phyloP scores from a whole-genome alignment of 2,113 vertebrate genomes.

The Leucoraja erinaceus region DNA sequence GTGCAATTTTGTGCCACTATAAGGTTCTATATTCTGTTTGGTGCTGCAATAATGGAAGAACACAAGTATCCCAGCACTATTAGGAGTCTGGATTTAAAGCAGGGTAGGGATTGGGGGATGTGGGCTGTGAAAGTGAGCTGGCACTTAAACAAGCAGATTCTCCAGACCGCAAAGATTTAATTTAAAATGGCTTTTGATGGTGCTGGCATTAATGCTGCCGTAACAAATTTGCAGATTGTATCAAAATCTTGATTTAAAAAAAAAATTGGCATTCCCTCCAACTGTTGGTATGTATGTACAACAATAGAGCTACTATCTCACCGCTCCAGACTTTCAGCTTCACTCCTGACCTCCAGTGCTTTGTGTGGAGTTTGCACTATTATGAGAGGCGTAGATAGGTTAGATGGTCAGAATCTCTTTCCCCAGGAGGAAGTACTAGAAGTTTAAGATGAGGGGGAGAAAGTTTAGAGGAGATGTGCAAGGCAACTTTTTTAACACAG shows the following conservation, averaged over 20 bases:
- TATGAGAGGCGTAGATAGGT: too few species aligned
- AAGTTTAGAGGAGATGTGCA: too few species aligned
- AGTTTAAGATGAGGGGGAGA: too few species aligned
- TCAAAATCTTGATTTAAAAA: not conserved
- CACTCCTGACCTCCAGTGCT: too few species aligned
- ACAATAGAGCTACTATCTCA: too few species aligned
- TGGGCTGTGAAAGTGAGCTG: not conserved
- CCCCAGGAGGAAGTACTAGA: too few species aligned
- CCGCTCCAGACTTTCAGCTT: too few species aligned
- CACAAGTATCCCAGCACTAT: not conserved
- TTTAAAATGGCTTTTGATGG: not conserved
- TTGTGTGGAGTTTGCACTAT: too few species aligned
- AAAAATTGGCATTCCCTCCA: not conserved
- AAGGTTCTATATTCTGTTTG: conserved; percentile 15
- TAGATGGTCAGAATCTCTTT: too few species aligned
- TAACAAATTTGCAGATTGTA: not conserved
- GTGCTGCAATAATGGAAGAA: not conserved
- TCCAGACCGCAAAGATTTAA: not conserved
- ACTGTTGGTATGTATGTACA: not conserved
- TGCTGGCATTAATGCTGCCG: not conserved
- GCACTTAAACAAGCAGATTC: not conserved
- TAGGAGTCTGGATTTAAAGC: not conserved
- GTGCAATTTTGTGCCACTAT: not conserved
- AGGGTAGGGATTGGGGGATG: not conserved
- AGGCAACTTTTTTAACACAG: too few species aligned